Conservation (phyloP, 2,113 vertebrate genomes). For the Ctenomys sociabilis region DNA sequence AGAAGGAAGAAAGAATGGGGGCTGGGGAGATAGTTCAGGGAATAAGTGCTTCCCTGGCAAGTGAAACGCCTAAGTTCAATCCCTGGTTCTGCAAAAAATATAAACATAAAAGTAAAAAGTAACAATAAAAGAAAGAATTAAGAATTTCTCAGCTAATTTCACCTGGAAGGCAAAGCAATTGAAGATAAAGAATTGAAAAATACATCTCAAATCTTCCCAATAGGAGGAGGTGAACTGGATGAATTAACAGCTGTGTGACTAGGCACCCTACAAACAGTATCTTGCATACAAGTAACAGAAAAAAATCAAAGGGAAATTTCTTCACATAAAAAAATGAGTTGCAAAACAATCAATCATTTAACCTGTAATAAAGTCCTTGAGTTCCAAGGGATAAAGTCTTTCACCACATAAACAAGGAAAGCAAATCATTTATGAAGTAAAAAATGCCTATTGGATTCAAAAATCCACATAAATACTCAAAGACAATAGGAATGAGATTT, state of each 20-base stretch:
- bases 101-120: no score
- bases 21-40: no score
- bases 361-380: neutral
- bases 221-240: neutral
- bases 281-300: neutral
- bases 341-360: neutral
- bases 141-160: neutral
- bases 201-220: neutral
- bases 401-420: neutral
- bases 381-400: neutral
- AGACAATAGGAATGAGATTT: neutral
- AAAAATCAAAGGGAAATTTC: neutral
- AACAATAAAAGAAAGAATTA: constrained; percentile 51
- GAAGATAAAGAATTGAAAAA: neutral
- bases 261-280: neutral
- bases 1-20: constrained; percentile 43
- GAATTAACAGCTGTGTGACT: neutral
- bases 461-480: neutral
- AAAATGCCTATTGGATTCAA: neutral
- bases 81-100: no score
- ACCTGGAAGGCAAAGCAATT: neutral
- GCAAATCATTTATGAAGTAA: neutral
- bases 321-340: neutral
- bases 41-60: no score
- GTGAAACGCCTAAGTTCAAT: no score